Base-by-base conservation (phyloP, 2,113 vertebrate species). In the Erinaceus europaeus region DNA sequence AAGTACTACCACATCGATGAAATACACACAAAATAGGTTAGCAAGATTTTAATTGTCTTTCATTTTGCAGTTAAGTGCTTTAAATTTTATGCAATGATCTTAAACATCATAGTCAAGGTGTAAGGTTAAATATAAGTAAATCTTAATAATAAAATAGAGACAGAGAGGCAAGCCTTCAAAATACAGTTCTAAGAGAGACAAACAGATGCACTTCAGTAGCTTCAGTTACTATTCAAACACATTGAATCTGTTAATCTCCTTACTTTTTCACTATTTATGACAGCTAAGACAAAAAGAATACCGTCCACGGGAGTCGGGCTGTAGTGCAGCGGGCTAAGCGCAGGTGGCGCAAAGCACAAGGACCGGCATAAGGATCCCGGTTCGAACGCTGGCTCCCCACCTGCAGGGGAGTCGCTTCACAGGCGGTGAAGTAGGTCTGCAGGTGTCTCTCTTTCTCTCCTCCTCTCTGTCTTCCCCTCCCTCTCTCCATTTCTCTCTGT, bases 91-190 rank as follows among this genome's bases (percentile, higher is more conserved):
- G 78, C 48, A 78, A 17, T 38, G 34, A 74, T 62, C 38, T 64
- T 79, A 71, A n/a, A 83, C 44, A 52, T 36, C 3, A 62, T 27
- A 71, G 18, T 23, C 21, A 50, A 38, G 50, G 77, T 29, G 13
- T 23, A 48, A 89, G 61, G 75, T 77, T 62, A 71, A 94, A 61
- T 13, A 42, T 52, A 86, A 81, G 67, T 78, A 52, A 61, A n/a
- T 61, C 20, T 71, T 59, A 73, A 38, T 78, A n/a, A 57, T 93
- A 91, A 71, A 21, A 87, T 61, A 75, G 29, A 74, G 65, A 59
- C 64, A 67, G 64, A 76, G 42, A 86, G 77, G 53, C 2, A 38
- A 61, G 15, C 21, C 9, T 84, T 84, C 40, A 74, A 84, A 11
- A 71, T 46, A 61, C 15, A 87, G 40, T 44, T 5, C 9, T 68